A percentile compares a stretch with the other conserved stretches of the same genome.
phyloP scores from a whole-genome alignment of 2,797 vertebrate species.

The Antennarius maculatus region DNA sequence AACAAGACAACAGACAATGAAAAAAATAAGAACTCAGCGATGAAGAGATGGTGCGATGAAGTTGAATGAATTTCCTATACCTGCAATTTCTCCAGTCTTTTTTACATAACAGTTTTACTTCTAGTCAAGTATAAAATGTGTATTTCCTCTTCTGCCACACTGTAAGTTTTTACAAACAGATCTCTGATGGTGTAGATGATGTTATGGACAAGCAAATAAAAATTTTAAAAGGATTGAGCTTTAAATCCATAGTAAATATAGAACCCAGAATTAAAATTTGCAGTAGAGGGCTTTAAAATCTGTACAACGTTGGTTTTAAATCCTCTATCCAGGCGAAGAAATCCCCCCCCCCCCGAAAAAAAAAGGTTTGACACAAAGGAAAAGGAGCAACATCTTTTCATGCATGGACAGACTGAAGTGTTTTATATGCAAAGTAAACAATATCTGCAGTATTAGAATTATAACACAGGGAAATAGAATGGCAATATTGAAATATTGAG shows the following conservation, averaged over 20 bases:
- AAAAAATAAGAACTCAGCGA: no score
- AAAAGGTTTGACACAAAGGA: not conserved
- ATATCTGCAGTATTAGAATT: constrained; percentile 7
- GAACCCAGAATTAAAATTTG: no score
- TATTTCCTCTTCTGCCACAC: no score
- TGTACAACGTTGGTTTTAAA: not conserved
- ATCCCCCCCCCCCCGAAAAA: not conserved
- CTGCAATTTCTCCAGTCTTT: not conserved
- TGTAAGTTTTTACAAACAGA: not conserved
- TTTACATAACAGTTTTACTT: no score
- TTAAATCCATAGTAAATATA: not conserved
- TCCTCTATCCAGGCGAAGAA: not conserved
- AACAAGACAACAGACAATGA: no score
- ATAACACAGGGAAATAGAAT: constrained; percentile 12
- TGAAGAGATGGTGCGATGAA: no score
- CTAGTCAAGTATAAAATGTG: no score
- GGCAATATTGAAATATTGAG: not conserved
- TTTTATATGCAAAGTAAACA: constrained; percentile 16
- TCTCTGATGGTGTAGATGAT: not conserved
- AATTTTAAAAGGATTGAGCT: not conserved
- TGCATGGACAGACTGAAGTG: not conserved
- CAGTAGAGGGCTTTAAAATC: constrained; percentile 9
- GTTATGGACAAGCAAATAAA: not conserved
- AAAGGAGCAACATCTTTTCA: not conserved
- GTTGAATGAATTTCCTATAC: no score